Conservation (phyloP, 2,113 vertebrate species). For the Oncorhynchus clarkii region DNA sequence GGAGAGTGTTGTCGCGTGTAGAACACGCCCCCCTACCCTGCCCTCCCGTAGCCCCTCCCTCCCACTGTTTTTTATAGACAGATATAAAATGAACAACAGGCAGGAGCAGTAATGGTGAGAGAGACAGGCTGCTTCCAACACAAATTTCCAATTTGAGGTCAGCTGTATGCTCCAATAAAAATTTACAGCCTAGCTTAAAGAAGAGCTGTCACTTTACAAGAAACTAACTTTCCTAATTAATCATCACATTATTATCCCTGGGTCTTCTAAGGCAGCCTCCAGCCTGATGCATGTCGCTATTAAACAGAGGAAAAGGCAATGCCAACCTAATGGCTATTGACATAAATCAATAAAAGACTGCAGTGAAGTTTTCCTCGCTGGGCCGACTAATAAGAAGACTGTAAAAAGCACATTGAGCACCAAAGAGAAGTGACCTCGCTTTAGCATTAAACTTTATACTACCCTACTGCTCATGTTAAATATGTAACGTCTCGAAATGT, state of each 20-base stretch:
- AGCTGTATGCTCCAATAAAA: slow-evolving; percentile 90
- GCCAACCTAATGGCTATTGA: slow-evolving; percentile 68
- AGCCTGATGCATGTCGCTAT: slow-evolving; percentile 50
- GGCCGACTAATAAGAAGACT: slow-evolving; percentile 66
- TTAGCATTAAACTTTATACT: slow-evolving; percentile 63
- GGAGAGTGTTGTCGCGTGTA: slow-evolving; percentile 7
- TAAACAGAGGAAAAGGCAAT: slow-evolving; percentile 55
- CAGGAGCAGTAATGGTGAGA: slow-evolving; percentile 76
- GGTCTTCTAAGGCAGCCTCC: slow-evolving; percentile 51
- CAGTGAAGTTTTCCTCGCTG: slow-evolving; percentile 64
- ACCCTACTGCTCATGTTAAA: slow-evolving; percentile 55
- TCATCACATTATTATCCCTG: slow-evolving; percentile 69
- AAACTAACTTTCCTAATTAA: slow-evolving; percentile 78
- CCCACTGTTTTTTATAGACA: slow-evolving; percentile 89
- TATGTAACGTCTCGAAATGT: slow-evolving; percentile 60
- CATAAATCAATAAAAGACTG: slow-evolving; percentile 68
- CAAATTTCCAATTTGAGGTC: slow-evolving; percentile 95
- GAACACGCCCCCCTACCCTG: no score
- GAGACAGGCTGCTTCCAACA: slow-evolving; percentile 79
- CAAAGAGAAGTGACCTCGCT: slow-evolving; percentile 65
- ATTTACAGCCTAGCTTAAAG: slow-evolving; percentile 87
- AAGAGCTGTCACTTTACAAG: slow-evolving; percentile 75
- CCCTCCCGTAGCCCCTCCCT: slow-evolving; percentile 50
- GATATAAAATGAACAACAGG: slow-evolving; percentile 98
- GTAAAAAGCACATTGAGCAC: slow-evolving; percentile 66